phyloP scores from a whole-genome alignment of 1,140 invertebrate genomes.

The Macrobrachium nipponense region DNA sequence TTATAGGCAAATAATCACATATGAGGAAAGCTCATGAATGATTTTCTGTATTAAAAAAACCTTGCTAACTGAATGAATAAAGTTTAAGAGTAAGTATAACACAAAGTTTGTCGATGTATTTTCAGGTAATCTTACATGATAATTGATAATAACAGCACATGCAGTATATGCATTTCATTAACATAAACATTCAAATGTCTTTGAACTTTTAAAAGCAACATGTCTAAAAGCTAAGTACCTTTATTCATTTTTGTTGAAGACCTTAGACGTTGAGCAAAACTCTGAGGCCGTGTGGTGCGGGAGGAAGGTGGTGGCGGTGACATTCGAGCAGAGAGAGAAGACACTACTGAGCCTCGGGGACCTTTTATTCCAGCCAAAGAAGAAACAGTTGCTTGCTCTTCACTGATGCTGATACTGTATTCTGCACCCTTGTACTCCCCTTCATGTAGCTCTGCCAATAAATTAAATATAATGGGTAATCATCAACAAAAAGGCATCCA shows the following conservation, averaged over 20 bases:
- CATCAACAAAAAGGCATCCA: background rate
- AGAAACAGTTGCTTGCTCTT: constrained; percentile 62
- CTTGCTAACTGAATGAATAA: too few species aligned
- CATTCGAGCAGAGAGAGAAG: constrained; percentile 58
- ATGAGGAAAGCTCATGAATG: too few species aligned
- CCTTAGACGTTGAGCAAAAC: constrained; percentile 85
- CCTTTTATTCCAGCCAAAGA: constrained; percentile 59
- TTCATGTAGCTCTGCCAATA: constrained; percentile 52
- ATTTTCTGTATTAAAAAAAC: too few species aligned
- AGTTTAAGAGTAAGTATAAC: too few species aligned
- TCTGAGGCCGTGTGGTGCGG: constrained; percentile 78
- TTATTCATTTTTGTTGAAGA: constrained; percentile 87
- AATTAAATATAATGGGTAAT: constrained; percentile 3
- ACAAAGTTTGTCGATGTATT: too few species aligned
- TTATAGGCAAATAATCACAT: too few species aligned
- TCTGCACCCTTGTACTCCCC: constrained; percentile 58
- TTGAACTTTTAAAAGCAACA: background rate
- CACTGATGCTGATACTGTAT: constrained; percentile 60
- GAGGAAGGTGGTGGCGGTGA: constrained; percentile 43
- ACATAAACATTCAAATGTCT: background rate
- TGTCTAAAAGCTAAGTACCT: constrained; percentile 67
- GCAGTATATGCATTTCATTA: background rate
- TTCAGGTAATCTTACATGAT: background rate
- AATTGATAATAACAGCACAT: background rate
- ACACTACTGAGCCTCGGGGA: constrained; percentile 60